A percentile compares a stretch with the other conserved stretches of the same genome.
These are phyloP conservation scores for Drosophila multiciliata DNA, from an alignment of 2,888 invertebrate genomes.

Conservation along the genomic window DNA sequence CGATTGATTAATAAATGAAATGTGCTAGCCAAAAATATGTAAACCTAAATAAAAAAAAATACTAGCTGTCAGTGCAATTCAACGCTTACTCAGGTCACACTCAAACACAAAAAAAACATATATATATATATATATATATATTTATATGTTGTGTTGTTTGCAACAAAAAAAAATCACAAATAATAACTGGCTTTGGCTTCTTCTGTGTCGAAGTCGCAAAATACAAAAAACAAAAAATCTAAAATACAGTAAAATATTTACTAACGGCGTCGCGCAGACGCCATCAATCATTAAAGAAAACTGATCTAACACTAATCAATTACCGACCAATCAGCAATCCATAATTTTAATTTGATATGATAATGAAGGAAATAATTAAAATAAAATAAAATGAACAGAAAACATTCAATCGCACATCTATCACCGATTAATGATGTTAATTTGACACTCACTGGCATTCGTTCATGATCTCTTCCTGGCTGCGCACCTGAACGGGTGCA, in stretches of 20 bases:
- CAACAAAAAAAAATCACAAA: conserved; percentile 50
- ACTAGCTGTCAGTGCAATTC: conserved; percentile 23
- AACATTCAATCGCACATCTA: neutral
- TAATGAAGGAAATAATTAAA: neutral
- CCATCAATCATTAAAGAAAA: neutral
- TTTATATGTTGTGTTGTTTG: conserved; percentile 42
- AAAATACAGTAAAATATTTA: neutral
- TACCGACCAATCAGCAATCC: neutral
- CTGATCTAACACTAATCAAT: neutral
- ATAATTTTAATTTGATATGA: neutral
- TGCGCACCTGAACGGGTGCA: conserved; percentile 97
- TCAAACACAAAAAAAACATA: no score
- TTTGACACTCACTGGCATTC: conserved; percentile 98
- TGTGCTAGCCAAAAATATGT: neutral
- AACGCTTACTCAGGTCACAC: conserved; percentile 61
- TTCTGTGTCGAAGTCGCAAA: conserved; percentile 78
- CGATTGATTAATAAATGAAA: neutral
- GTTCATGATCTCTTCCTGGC: conserved; percentile 99
- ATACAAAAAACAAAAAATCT: conserved; percentile 7
- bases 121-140: neutral
- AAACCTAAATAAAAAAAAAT: neutral
- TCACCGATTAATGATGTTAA: neutral
- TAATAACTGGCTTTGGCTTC: conserved; percentile 59
- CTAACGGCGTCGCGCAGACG: conserved; percentile 53
- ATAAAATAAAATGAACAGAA: neutral